These are phyloP conservation scores for Zophobas atratus DNA, from an alignment of 1,140 invertebrate species.

Conservation along the genomic window DNA sequence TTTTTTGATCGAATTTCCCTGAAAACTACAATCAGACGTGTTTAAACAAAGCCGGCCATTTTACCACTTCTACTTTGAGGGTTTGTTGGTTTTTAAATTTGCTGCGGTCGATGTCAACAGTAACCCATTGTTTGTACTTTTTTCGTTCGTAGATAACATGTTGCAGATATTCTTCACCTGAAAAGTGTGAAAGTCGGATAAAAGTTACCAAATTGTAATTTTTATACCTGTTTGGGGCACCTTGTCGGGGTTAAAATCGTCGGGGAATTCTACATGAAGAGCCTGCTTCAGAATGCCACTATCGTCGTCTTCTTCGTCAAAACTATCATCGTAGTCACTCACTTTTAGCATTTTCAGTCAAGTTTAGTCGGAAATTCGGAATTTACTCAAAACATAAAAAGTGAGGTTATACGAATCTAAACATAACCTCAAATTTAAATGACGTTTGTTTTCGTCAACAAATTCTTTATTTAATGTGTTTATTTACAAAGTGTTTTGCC, in stretches of 20 bases:
- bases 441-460: neutral
- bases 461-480: neutral
- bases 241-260: constrained; percentile 64
- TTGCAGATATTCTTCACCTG: constrained; percentile 66
- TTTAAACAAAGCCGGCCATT: constrained; percentile 20
- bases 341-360: constrained; percentile 28
- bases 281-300: constrained; percentile 59
- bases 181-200: constrained; percentile 20
- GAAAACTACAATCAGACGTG: constrained; percentile 30
- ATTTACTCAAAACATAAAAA: neutral
- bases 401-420: neutral
- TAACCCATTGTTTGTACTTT: constrained; percentile 60
- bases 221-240: constrained; percentile 61
- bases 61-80: constrained; percentile 55
- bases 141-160: constrained; percentile 65
- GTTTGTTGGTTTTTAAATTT: constrained; percentile 61
- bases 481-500: neutral
- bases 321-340: constrained; percentile 50
- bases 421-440: neutral
- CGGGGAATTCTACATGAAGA: constrained; percentile 62
- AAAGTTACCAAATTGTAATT: neutral
- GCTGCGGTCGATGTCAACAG: constrained; percentile 57
- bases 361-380: neutral
- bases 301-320: constrained; percentile 56
- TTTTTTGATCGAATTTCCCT: constrained; percentile 49